Percentiles rank a stretch among this genome's conserved stretches.
phyloP scores from a whole-genome alignment of 1,140 invertebrate species.

The Oedothorax gibbosus region DNA sequence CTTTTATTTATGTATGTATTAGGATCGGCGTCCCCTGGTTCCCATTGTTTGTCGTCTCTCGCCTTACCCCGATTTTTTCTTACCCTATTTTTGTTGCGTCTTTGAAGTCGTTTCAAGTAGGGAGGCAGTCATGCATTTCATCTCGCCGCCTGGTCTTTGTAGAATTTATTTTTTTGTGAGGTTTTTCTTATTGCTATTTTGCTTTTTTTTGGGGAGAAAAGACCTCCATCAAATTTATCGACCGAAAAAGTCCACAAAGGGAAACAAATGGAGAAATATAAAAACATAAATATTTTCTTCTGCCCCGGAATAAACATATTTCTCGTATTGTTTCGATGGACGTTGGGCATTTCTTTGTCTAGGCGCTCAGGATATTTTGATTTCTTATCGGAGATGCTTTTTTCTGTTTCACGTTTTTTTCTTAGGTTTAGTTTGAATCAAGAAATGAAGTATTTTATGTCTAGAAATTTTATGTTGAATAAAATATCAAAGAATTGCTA shows the following conservation, averaged over 20 bases:
- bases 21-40: conserved; percentile 18
- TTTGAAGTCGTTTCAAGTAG: conserved; percentile 36
- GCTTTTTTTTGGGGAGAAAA: conserved; percentile 10
- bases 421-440: no score
- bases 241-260: conserved; percentile 43
- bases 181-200: conserved; percentile 19
- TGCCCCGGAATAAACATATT: no score
- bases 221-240: conserved; percentile 52
- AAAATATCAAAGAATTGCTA: no score
- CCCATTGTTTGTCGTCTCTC: conserved; percentile 31
- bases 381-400: no score
- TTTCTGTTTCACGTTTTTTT: no score
- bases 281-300: no score
- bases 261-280: conserved; percentile 13
- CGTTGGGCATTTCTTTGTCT: no score
- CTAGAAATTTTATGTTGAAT: no score
- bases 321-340: no score
- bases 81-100: background rate
- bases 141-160: conserved; percentile 26
- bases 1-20: conserved; percentile 59
- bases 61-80: background rate
- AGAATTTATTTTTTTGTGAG: background rate
- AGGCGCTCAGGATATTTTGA: no score
- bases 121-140: conserved; percentile 47
- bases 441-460: no score